Evolutionary conservation across 2,888 invertebrate species (phyloP).

Genomic region (Agonum fuliginosum): DNA sequence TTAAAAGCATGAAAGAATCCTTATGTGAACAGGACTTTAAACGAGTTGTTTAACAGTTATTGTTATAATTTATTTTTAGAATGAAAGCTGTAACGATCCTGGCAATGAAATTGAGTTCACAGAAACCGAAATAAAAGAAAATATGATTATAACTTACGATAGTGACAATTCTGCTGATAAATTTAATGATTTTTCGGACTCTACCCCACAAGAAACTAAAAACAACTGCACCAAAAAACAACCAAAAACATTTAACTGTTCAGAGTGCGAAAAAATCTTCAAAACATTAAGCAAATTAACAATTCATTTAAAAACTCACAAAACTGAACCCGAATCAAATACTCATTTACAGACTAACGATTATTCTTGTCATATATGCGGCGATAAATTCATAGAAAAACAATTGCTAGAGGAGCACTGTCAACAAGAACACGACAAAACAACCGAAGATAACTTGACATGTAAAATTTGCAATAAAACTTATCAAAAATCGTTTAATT

Average conservation of each 20-base stretch:
- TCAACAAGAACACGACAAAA: slow-evolving; percentile 61
- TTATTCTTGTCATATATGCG: slow-evolving; percentile 61
- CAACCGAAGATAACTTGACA: slow-evolving; percentile 62
- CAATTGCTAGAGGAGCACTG: slow-evolving; percentile 62
- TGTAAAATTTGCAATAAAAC: slow-evolving; percentile 66
- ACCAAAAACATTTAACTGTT: slow-evolving; percentile 49
- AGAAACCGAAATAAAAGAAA: neutral
- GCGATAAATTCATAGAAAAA: slow-evolving; percentile 62
- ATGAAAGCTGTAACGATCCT: neutral
- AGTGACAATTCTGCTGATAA: slow-evolving; percentile 35
- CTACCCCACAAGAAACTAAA: slow-evolving; percentile 2
- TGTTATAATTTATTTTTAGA: slow-evolving; percentile 20
- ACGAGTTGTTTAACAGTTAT: neutral
- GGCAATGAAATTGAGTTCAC: neutral
- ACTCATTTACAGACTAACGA: too few relatives aligned
- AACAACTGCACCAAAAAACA: neutral
- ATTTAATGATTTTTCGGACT: slow-evolving; percentile 46
- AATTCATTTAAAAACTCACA: slow-evolving; percentile 54
- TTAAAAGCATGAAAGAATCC: too few relatives aligned
- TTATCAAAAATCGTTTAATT: slow-evolving; percentile 66
- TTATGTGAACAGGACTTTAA: too few relatives aligned
- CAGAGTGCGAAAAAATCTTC: slow-evolving; percentile 60
- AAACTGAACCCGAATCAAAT: slow-evolving; percentile 53
- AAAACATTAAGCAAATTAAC: slow-evolving; percentile 56
- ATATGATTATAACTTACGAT: neutral